Percentiles rank a stretch among this genome's conserved stretches.
These are phyloP conservation scores for Phainopepla nitens DNA, from an alignment of 2,113 vertebrate species.

Conservation along the genomic window DNA sequence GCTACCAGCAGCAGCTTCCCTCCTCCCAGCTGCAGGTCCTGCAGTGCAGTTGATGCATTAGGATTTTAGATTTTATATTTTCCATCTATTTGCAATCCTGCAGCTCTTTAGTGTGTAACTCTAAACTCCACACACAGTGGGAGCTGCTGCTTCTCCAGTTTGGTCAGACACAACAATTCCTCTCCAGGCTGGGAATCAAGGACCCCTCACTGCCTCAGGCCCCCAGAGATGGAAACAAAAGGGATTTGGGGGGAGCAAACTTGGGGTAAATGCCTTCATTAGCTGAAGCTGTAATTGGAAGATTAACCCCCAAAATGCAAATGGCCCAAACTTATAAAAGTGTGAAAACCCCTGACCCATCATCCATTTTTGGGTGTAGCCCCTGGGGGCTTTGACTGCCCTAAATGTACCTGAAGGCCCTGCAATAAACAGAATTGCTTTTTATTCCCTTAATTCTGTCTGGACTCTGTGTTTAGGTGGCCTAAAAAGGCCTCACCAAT, in stretches of 20 bases:
- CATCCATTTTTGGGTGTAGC: background rate
- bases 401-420: background rate
- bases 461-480: background rate
- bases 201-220: background rate
- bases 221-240: background rate
- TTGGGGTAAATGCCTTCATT: background rate
- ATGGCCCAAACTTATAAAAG: background rate
- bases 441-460: rapidly evolving
- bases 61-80: background rate
- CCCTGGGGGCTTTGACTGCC: background rate
- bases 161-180: background rate
- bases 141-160: background rate
- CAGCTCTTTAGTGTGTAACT: background rate
- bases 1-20: background rate
- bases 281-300: background rate
- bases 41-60: background rate
- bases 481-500: background rate
- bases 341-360: background rate
- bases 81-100: background rate
- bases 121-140: rapidly evolving
- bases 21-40: background rate
- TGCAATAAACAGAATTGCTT: background rate
- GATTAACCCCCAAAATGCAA: background rate
- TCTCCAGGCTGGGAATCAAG: background rate
- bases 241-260: background rate